A percentile compares a stretch with the other conserved stretches of the same genome.
Evolutionary conservation across 2,113 vertebrate genomes (phyloP).

Genomic region (Embiotoca jacksoni): DNA sequence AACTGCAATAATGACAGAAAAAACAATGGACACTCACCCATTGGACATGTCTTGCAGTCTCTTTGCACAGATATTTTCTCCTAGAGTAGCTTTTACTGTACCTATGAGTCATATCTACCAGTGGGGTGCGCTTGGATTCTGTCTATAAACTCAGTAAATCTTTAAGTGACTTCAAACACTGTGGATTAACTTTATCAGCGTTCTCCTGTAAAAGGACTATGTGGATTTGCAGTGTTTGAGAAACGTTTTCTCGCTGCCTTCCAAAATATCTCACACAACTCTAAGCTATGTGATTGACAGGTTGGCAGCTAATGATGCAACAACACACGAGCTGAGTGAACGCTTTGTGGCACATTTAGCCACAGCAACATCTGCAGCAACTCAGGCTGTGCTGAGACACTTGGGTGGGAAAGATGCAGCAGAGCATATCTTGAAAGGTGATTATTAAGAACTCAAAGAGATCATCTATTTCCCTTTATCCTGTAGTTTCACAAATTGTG

Average conservation of each 20-base stretch:
- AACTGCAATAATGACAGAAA: background rate
- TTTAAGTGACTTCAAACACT: conserved; percentile 52
- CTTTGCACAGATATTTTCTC: background rate
- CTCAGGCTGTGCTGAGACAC: background rate
- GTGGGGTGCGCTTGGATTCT: background rate
- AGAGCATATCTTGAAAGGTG: conserved; percentile 20
- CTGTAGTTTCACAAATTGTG: conserved; percentile 6
- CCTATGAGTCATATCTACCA: background rate
- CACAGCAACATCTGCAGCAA: conserved; percentile 24
- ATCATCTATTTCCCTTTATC: conserved; percentile 1
- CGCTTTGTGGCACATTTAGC: conserved; percentile 20
- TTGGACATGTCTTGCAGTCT: background rate
- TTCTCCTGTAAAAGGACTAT: conserved; percentile 58
- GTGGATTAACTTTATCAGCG: conserved; percentile 49
- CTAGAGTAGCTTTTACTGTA: background rate
- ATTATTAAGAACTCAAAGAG: conserved; percentile 3
- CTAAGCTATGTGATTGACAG: conserved; percentile 39
- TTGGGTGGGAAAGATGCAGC: background rate
- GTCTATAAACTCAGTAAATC: conserved; percentile 30
- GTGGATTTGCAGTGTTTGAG: conserved; percentile 39
- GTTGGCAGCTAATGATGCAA: conserved; percentile 36
- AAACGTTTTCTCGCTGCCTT: conserved; percentile 35
- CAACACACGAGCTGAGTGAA: conserved; percentile 4
- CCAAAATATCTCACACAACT: conserved; percentile 27
- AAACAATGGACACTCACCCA: background rate